Base-by-base conservation (phyloP, 1,140 invertebrate species). In the Habropoda laboriosa region DNA sequence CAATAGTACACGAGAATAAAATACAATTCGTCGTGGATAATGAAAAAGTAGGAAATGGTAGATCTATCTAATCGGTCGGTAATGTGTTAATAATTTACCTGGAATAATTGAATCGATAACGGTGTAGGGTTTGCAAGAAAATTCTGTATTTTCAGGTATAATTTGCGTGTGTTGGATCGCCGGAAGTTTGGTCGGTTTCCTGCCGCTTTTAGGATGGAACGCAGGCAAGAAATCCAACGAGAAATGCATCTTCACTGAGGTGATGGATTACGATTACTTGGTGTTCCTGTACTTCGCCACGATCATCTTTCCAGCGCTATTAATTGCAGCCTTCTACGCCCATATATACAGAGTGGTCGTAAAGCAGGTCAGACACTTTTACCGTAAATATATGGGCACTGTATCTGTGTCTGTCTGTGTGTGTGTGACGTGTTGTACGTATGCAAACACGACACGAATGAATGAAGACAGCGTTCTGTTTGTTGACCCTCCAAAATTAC, bases 191-290 rank as follows among this genome's bases (percentile, higher is more conserved):
- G 95, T 98, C 4, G 97, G 97, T 0, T 96, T 98, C 79, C 92
- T 98, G 51, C 97, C 97, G 0, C 92, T 98, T 1, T 95, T 98
- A 67, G 97, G 97, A n/a, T 98, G 97, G 97, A 96, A 97, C 88
- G 93, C 94, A 49, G 93, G 93, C 27, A 91, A 94, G 60, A 92
- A 93, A n/a, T 89, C 92, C 21, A 91, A 93, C 30, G 85, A 93
- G 32, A 90, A 94, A 38, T 98, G 97, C 90, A 95, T 96, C 86
- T 98, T 98, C 92, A 95, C 96, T 1, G 94, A 96, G 86, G 96
- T 98, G 35, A 98, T 98, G 96, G 96, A 97, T 90, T 97, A 97
- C 91, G 94, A 97, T 89, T 98, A 97, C 90, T 94, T 98, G 38
- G 95, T 98, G 16, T 98, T 98, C 92, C 94, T 98, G 1, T 98